Evolutionary conservation across 2,113 vertebrate genomes (phyloP), one percentile per base, ranked within the genome.

Genomic region (Scalopus aquaticus): DNA sequence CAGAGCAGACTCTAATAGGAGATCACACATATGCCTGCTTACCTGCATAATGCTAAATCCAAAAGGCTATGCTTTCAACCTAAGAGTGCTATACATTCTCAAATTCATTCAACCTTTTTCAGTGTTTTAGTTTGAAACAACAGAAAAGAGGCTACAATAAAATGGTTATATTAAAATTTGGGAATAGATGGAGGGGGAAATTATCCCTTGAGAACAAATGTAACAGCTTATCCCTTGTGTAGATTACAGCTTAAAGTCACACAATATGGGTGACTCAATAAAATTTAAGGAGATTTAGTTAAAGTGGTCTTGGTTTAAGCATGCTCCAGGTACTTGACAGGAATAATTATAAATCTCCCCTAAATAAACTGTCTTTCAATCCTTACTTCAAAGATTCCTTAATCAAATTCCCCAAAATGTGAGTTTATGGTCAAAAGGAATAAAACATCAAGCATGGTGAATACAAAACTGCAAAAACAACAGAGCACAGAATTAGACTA

Each of bases 241-340:
- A 37, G 37, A 73, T 39, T 80, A 2, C 19, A 77, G 12, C 39
- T 76, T 32, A 17, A 92, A 87, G 67, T 95, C 69, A 39, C 88
- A 64, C 49, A 92, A 77, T 72, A 28, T 46, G 49, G 4, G 9
- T 88, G 30, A 91, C 24, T 30, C 7, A 51, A 78, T 44, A 86
- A 90, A 95, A 90, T 79, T 28, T 89, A 95, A 92, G 28, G 37
- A 94, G 39, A 92, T 58, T 80, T 91, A 92, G 56, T 89, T 82
- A 92, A 86, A 65, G 16, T 67, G 13, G 19, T 94, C 15, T 15
- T 76, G 30, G 49, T 22, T 44, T 92, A 58, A 94, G 86, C n/a
- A 26, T 44, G 2, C 8, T 30, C 9, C 58, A 46, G 39, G 16
- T 95, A 58, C 5, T 69, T 67, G 39, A 60, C 15, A 90, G 42